Base-by-base conservation (phyloP, 1,140 invertebrate genomes). In the Temnothorax nylanderi region DNA sequence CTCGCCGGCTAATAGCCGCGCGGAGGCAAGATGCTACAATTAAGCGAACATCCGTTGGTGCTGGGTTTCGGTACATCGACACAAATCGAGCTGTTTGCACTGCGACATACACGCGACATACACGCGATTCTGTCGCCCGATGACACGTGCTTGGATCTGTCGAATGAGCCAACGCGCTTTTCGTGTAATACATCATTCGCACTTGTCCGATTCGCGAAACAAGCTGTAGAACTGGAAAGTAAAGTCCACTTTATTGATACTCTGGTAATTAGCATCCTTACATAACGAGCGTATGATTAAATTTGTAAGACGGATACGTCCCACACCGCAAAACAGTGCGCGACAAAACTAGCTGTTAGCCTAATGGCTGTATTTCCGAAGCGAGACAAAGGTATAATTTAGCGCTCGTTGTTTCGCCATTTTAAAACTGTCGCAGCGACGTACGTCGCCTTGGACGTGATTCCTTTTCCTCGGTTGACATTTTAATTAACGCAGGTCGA, bases 1-100 rank as follows among this genome's bases (percentile, higher is more conserved):
- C 81, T 60, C 62, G 10, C 56, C 88, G 49, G 41, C 56, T 85
- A 90, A 89, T 87, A 89, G 71, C 86, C 77, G 84, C 81, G 76
- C 87, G 75, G 10, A 26, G 41, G 8, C 41, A 49, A 87, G 78
- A 67, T 74, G 88, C 72, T 72, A 65, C 72, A 74, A 89, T 87
- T 89, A 90, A 89, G 58, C 82, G 78, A 81, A 77, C 44, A 13
- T 80, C 26, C 26, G n/a, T n/a, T 3, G 51, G 49, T n/a, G n/a
- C n/a, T n/a, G 34, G 21, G 51, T 56, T 41, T 54, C n/a, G 3
- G 21, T n/a, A 41, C 16, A n/a, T 32, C 18, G 51, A 34, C 54
- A 34, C 54, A 18, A 56, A 54, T 67, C 67, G 51, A 13, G 34
- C n/a, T 56, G 44, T 18, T 80, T 11, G 58, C 56, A 21, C 10